Evolutionary conservation across 2,113 vertebrate species (phyloP), one percentile per base, ranked within the genome.

Genomic region (Hymenochirus boettgeri): DNA sequence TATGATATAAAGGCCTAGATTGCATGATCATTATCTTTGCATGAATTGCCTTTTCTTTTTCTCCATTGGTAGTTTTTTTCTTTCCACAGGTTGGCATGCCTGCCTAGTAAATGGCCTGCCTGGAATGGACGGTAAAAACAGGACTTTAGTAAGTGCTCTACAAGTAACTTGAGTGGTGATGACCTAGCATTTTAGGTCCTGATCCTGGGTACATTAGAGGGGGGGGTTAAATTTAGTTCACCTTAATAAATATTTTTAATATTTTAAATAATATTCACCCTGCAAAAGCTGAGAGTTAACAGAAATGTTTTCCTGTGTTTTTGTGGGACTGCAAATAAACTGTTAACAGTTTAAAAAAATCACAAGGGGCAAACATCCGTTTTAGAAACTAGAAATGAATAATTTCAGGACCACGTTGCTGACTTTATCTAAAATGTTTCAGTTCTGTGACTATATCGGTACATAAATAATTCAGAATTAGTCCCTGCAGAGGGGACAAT

Each of bases 401-500:
- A 93, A 93, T 92, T 92, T 90, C 87, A 88, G 82, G 85, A 88
- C 92, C 88, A 83, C 89, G 92, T 94, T 84, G 88, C 90, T 91
- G 87, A 96, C 91, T 94, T 93, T 92, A 91, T 92, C 91, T 94
- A 93, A 96, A 96, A 97, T 94, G 93, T 92, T 93, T 93, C 89
- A 89, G 90, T 91, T 96, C 91, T 86, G 82, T 88, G 90, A 84
- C 74, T 85, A 86, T 90, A 94, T 90, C 89, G 90, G 86, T 90
- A 93, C 90, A 97, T 98, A 96, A 97, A 99, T 99, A 96, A 97
- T 99, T 96, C 87, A 98, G 88, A 93, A 94, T 95, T 91, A 95
- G 97, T 96, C 93, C 94, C 93, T 76, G 89, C 91, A 92, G 94
- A 91, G 91, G 88, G 86, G 88, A 93, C 90, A 92, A 92, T 89